Evolutionary conservation across 2,113 vertebrate species (phyloP).

Genomic region (Phalacrocorax carbo): DNA sequence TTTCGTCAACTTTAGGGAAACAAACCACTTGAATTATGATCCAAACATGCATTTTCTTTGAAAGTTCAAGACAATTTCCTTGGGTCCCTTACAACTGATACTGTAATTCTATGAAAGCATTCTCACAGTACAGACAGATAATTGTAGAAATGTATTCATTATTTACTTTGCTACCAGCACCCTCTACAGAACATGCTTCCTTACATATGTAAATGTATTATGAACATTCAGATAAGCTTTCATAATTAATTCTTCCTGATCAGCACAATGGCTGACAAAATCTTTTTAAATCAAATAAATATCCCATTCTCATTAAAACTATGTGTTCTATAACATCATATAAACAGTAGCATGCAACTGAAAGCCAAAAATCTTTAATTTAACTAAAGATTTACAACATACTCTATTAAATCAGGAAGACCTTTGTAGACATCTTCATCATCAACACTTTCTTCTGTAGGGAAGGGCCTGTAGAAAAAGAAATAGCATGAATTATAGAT

Average conservation of each 20-base stretch:
- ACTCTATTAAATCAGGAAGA: conserved; percentile 96
- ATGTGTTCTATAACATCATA: background rate
- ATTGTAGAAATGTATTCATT: background rate
- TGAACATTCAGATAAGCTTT: background rate
- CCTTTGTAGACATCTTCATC: conserved; percentile 95
- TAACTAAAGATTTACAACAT: conserved; percentile 56
- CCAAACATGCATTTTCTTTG: background rate
- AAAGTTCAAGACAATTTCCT: background rate
- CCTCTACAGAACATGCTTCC: background rate
- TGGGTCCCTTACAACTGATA: background rate
- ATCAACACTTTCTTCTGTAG: conserved; percentile 89
- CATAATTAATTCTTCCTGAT: background rate
- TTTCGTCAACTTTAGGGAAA: background rate
- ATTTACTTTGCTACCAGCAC: background rate
- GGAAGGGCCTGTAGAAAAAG: conserved; percentile 81
- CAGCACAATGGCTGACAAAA: background rate
- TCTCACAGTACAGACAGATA: background rate
- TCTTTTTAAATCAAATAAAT: background rate
- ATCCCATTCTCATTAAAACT: background rate
- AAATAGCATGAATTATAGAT: background rate
- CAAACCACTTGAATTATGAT: background rate
- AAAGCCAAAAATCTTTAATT: background rate
- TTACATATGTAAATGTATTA: background rate
- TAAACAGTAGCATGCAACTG: background rate
- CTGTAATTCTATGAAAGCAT: background rate